Percentiles rank a stretch among this genome's conserved stretches.
These are phyloP conservation scores for Andinoacara biseriatus DNA, from an alignment of 2,113 vertebrate genomes.

Conservation along the genomic window DNA sequence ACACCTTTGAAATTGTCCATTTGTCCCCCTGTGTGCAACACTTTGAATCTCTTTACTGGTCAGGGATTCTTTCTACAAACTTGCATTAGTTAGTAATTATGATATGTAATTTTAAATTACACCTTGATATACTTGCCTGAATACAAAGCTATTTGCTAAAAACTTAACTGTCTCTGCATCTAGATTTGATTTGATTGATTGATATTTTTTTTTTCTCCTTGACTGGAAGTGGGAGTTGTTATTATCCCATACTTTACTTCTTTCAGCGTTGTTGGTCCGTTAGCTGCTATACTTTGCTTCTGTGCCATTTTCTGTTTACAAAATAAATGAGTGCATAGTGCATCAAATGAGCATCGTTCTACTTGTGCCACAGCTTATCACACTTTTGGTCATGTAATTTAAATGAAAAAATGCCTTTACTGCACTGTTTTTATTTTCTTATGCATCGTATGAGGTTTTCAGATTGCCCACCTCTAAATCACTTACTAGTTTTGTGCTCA, in stretches of 20 bases:
- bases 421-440: background rate
- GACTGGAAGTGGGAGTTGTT: background rate
- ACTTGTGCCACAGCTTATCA: background rate
- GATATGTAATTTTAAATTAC: background rate
- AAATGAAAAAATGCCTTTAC: background rate
- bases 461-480: background rate
- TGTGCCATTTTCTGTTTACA: background rate
- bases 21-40: conserved; percentile 21
- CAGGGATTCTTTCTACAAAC: background rate
- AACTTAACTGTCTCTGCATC: background rate
- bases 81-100: background rate
- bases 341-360: background rate
- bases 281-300: background rate
- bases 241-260: background rate
- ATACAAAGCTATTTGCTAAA: background rate
- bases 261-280: background rate
- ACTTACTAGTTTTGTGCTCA: conserved; percentile 6
- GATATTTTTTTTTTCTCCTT: background rate
- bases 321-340: background rate
- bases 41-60: conserved; percentile 12
- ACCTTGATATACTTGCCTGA: background rate
- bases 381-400: background rate
- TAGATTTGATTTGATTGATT: background rate
- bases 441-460: background rate
- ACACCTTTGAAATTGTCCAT: background rate